Evolutionary conservation across 2,888 invertebrate species (phyloP).

Genomic region (Conomelus anceps): DNA sequence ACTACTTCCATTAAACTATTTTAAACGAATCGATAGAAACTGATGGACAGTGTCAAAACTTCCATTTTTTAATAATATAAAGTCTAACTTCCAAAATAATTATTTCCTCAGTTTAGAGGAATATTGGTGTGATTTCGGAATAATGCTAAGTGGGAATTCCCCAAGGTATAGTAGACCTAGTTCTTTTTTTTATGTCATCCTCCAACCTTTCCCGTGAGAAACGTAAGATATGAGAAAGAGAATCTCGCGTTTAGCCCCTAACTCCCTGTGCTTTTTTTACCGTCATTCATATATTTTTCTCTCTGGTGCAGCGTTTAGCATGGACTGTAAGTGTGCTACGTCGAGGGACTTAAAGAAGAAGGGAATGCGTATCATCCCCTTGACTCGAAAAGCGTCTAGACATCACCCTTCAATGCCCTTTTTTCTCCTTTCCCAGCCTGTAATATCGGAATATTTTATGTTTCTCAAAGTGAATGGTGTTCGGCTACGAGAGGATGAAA

Average conservation of each 20-base stretch:
- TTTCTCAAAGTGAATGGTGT: background rate
- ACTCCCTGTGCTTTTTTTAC: background rate
- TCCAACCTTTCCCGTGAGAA: background rate
- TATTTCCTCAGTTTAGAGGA: no score
- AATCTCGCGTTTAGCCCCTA: background rate
- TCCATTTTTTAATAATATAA: no score
- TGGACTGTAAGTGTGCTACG: background rate
- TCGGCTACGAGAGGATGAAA: conserved; percentile 17
- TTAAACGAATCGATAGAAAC: no score
- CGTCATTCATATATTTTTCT: background rate
- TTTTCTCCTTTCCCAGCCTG: background rate
- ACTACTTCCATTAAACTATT: no score
- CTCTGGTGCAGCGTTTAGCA: background rate
- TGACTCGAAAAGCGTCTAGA: conserved; percentile 1
- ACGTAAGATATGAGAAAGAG: background rate
- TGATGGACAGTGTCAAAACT: no score
- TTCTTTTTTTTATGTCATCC: background rate
- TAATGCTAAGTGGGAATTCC: background rate
- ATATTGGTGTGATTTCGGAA: no score
- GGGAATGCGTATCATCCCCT: conserved; percentile 1
- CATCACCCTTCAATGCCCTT: background rate
- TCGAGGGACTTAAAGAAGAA: background rate
- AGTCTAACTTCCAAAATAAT: no score
- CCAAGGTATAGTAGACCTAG: background rate
- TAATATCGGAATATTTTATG: conserved; percentile 9